A percentile compares a stretch with the other conserved stretches of the same genome.
phyloP scores from a whole-genome alignment of 1,140 invertebrate species.

The Eurosta solidaginis region DNA sequence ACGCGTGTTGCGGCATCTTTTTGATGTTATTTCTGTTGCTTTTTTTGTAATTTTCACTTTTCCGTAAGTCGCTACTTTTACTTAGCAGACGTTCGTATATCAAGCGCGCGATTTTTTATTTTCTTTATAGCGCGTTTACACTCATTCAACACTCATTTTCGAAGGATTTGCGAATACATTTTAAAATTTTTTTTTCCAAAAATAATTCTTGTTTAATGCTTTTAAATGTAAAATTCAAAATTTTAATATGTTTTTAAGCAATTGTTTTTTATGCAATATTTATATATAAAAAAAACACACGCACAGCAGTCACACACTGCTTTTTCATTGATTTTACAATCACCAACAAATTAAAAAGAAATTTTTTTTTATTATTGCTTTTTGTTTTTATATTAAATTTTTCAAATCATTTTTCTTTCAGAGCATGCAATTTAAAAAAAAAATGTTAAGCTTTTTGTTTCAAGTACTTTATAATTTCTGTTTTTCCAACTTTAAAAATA shows the following conservation, averaged over 20 bases:
- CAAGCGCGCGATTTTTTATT: neutral
- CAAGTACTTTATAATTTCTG: neutral
- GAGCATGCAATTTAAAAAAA: neutral
- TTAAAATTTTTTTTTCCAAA: neutral
- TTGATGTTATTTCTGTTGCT: neutral
- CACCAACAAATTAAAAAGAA: too few species aligned
- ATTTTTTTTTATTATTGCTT: neutral
- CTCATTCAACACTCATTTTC: neutral
- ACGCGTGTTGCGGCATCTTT: neutral
- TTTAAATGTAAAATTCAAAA: neutral
- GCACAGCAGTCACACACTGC: too few species aligned
- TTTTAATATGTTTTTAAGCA: constrained; percentile 16
- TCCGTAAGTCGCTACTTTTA: neutral
- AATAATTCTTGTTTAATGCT: neutral
- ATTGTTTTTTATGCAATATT: neutral
- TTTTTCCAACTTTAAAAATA: neutral
- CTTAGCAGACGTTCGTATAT: too few species aligned
- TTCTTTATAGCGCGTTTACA: neutral
- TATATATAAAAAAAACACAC: too few species aligned
- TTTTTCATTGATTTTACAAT: neutral
- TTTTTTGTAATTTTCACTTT: neutral
- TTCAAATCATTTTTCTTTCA: too few species aligned
- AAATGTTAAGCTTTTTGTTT: neutral
- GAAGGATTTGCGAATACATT: constrained; percentile 19
- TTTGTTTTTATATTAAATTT: neutral